These are phyloP conservation scores for Oryctolagus cuniculus DNA, from an alignment of 2,113 vertebrate genomes.

Conservation along the genomic window DNA sequence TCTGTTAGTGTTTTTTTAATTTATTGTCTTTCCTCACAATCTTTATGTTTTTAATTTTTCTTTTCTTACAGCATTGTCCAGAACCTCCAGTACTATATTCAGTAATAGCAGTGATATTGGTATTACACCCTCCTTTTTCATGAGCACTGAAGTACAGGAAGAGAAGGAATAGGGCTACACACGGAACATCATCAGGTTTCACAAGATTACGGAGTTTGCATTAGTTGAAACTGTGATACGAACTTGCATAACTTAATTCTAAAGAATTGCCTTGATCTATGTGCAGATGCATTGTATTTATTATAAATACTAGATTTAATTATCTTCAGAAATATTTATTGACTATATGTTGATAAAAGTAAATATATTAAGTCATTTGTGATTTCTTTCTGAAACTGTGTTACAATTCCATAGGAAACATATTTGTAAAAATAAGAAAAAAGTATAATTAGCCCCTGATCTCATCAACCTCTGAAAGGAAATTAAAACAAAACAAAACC, in stretches of 20 bases:
- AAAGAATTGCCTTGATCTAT: background rate
- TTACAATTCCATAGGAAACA: constrained; percentile 31
- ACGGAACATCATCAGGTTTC: background rate
- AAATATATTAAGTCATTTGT: background rate
- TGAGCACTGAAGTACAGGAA: background rate
- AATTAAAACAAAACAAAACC: background rate
- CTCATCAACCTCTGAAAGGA: background rate
- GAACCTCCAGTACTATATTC: background rate
- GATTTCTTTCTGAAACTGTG: constrained; percentile 25
- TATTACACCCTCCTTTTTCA: background rate
- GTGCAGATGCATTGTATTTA: background rate
- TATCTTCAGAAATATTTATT: background rate
- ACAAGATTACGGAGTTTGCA: background rate
- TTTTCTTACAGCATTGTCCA: background rate
- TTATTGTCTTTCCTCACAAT: background rate
- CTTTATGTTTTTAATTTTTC: background rate
- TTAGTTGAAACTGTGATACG: background rate
- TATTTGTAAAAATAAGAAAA: background rate
- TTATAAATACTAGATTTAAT: constrained; percentile 26
- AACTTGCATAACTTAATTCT: background rate
- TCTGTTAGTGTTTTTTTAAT: background rate
- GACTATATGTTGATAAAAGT: background rate
- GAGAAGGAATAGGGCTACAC: background rate
- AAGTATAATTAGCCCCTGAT: background rate
- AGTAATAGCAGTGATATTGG: background rate